Conservation (phyloP, 2,797 vertebrate species). For the Lates japonicus region DNA sequence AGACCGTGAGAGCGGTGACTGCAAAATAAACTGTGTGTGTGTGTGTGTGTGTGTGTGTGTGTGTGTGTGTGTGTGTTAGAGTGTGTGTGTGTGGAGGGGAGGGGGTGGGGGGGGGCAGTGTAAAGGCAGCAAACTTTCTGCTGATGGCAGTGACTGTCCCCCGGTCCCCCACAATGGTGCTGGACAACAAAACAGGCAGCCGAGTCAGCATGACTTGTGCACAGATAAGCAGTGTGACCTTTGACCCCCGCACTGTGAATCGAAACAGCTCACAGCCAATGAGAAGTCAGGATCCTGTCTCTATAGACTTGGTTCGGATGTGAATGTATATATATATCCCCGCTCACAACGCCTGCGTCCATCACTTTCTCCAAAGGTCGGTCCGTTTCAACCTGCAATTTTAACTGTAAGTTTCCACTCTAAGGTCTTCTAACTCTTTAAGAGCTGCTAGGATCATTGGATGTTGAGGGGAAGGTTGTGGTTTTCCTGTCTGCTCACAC, state of each 20-base stretch:
- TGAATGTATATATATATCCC: conserved; percentile 87
- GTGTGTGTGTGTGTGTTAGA: conserved; percentile 19
- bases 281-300: conserved; percentile 49
- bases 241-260: conserved; percentile 61
- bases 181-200: conserved; percentile 90
- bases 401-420: conserved; percentile 79
- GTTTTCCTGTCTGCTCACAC: conserved; percentile 37
- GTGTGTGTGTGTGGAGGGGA: conserved; percentile 14
- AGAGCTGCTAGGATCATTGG: conserved; percentile 14
- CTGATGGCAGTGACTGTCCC: conserved; percentile 84
- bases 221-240: conserved; percentile 75
- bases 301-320: conserved; percentile 56
- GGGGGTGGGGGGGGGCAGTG: neutral
- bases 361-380: conserved; percentile 74
- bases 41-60: conserved; percentile 20
- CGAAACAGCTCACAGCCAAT: conserved; percentile 81
- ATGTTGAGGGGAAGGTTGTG: conserved; percentile 13
- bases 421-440: conserved; percentile 42
- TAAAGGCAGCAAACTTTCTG: conserved; percentile 76
- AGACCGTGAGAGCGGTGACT: neutral
- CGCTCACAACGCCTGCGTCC: conserved; percentile 59
- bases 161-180: conserved; percentile 71
- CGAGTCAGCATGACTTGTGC: conserved; percentile 85
- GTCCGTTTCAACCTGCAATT: conserved; percentile 70
- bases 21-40: conserved; percentile 10